These are phyloP conservation scores for Lophotriccus pileatus DNA, from an alignment of 2,797 vertebrate genomes.

Conservation along the genomic window DNA sequence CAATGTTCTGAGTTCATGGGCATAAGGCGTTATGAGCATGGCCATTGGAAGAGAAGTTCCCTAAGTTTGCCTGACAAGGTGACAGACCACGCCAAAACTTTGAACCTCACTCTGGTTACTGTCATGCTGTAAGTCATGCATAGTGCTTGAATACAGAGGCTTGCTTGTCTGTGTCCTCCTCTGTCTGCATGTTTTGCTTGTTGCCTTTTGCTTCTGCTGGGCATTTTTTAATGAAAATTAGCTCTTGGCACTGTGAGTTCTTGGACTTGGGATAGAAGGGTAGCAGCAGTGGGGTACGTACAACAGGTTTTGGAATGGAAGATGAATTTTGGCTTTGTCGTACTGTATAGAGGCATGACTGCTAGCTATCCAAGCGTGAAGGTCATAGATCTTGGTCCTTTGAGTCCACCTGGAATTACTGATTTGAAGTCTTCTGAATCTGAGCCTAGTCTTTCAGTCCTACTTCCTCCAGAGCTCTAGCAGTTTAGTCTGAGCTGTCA, in stretches of 20 bases:
- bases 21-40: neutral
- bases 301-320: neutral
- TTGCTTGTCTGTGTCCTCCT: neutral
- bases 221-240: neutral
- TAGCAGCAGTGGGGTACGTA: neutral
- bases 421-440: neutral
- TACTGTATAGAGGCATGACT: neutral
- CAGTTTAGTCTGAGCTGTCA: neutral
- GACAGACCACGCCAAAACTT: neutral
- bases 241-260: neutral
- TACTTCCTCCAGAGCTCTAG: neutral
- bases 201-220: neutral
- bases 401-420: neutral
- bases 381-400: neutral
- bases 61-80: neutral
- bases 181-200: neutral
- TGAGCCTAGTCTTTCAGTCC: neutral
- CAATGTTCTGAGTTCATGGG: neutral
- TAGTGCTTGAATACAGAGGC: neutral
- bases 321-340: neutral
- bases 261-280: neutral
- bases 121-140: fast-evolving
- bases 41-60: neutral
- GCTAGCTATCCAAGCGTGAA: neutral
- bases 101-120: neutral